Percentiles rank a stretch among this genome's conserved stretches.
Evolutionary conservation across 92 coral and sea anemone species (phyloP).

Genomic region (Diadumene lineata): DNA sequence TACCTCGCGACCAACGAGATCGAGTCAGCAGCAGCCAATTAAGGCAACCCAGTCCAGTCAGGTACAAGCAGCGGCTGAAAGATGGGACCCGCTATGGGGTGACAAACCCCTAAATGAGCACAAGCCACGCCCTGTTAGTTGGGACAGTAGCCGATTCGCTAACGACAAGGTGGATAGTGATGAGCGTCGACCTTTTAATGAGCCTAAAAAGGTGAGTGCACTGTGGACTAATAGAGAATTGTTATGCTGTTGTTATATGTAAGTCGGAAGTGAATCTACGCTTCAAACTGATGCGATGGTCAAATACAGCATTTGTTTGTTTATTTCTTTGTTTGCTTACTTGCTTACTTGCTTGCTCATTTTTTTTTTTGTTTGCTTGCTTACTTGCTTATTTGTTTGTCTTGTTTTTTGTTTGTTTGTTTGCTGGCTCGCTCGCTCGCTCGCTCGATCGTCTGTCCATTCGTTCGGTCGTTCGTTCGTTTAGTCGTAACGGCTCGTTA

Average conservation of each 20-base stretch:
- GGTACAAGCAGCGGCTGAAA: conserved; percentile 2
- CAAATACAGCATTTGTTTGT: no score
- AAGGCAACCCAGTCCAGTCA: conserved; percentile 10
- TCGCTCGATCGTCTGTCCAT: no score
- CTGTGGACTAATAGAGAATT: not conserved
- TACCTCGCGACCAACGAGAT: not conserved
- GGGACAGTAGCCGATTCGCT: conserved; percentile 6
- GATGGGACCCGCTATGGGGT: conserved; percentile 33
- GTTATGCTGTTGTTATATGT: not conserved
- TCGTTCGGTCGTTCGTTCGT: no score
- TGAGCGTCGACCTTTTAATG: conserved; percentile 4
- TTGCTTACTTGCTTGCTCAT: no score
- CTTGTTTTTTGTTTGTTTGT: no score
- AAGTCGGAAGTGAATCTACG: no score
- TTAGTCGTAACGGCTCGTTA: no score
- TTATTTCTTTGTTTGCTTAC: no score
- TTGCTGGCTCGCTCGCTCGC: no score
- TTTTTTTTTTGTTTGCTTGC: no score
- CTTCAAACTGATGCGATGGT: no score
- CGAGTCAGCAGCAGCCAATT: not conserved
- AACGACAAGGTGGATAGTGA: conserved; percentile 5
- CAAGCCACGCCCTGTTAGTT: conserved; percentile 22
- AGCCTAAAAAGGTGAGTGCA: conserved; percentile 23
- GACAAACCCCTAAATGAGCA: conserved; percentile 10
- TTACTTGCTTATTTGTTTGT: no score